Base-by-base conservation (phyloP, 2,888 invertebrate genomes). In the Agelastica alni region DNA sequence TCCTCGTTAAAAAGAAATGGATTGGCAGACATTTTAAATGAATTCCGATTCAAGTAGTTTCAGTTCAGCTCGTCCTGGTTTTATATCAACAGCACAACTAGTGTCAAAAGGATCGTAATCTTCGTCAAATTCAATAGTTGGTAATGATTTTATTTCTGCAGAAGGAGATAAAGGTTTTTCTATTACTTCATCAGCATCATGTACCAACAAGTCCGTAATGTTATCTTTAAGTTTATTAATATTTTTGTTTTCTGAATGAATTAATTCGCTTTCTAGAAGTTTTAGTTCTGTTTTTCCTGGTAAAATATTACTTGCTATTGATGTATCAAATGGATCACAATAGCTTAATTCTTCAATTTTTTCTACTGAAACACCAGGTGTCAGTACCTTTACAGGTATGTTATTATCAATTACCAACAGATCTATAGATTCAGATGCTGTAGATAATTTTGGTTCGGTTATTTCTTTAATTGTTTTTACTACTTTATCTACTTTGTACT, bases 311-410 rank as follows among this genome's bases (percentile, higher is more conserved):
- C 80, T 81, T 0, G 91, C 91, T 65, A 90, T 89, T 3, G 41
- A 90, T 0, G 94, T 94, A 71, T 94, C 94, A 72, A 94, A 94
- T 0, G 93, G 93, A 78, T 93, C 93, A 5, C 78, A 74, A 63
- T 86, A 80, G 2, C 74, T 72, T 16, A 78, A 79, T 12, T 65
- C 64, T 53, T 79, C 78, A 5, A 59, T 56, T 42, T 36, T 32
- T 4, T 45, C 14, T 2, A 49, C 34, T 51, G 85, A 77, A 47
- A 81, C 77, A 3, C 79, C 80, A 0, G 85, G 84, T 1, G 89
- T 89, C 37, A 91, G 71, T 43, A 89, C 88, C 75, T 89, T 90
- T 1, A 80, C 82, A 63, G 84, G 80, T 42, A 88, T 87, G 41
- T 84, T 79, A 61, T 84, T 80, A 44, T 80, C 79, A 4, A 80